Conservation (phyloP, 2,797 vertebrate genomes). For the Chaetodon trifasciatus region DNA sequence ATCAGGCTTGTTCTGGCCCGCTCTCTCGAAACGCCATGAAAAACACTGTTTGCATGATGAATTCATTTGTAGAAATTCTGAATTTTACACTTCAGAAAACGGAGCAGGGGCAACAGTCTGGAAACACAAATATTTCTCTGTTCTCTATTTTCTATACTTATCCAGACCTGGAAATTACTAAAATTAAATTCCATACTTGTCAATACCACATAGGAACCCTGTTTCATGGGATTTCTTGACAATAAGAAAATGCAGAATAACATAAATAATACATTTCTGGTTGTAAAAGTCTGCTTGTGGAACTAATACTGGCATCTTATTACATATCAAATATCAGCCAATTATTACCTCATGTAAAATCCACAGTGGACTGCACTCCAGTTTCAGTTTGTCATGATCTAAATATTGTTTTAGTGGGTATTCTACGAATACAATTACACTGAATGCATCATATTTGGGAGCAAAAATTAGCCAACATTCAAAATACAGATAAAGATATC, state of each 20-base stretch:
- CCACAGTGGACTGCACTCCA: not conserved
- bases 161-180: not conserved
- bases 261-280: not conserved
- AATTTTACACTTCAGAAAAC: not conserved
- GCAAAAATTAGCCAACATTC: not conserved
- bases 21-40: not conserved
- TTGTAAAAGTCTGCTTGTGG: not conserved
- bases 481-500: not conserved
- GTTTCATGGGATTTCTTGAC: not conserved
- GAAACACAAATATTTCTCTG: not conserved
- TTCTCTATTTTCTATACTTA: not conserved
- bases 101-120: not conserved
- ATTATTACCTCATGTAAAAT: slow-evolving; percentile 1
- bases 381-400: not conserved
- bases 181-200: not conserved
- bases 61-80: not conserved
- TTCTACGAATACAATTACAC: not conserved
- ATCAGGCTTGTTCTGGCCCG: not conserved
- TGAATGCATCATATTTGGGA: not conserved
- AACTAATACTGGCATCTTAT: not conserved
- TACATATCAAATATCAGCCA: slow-evolving; percentile 1
- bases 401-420: slow-evolving; percentile 9
- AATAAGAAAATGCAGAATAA: not conserved
- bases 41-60: not conserved
- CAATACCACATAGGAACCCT: not conserved